Conservation (phyloP, 2,797 vertebrate species). For the Petrocephalus sullivani region DNA sequence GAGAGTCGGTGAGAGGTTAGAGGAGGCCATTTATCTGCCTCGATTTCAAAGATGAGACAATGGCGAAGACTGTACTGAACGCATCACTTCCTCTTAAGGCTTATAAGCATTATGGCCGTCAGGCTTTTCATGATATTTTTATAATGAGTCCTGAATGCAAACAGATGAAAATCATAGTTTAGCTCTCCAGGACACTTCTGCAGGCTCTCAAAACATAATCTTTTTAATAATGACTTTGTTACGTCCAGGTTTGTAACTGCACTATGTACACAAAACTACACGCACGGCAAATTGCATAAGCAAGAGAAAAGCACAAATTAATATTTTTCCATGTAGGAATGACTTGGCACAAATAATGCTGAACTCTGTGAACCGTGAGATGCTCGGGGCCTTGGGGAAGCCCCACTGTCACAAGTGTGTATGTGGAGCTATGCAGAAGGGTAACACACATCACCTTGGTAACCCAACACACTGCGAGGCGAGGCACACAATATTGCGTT, state of each 20-base stretch:
- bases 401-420: not conserved
- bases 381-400: not conserved
- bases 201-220: not conserved
- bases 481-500: not conserved
- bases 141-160: not conserved
- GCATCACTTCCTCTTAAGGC: not conserved
- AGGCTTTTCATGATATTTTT: not conserved
- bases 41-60: not conserved
- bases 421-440: not conserved
- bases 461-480: not conserved
- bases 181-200: not conserved
- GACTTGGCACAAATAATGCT: not conserved
- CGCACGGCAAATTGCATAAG: not conserved
- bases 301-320: not conserved
- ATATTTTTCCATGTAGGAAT: not conserved
- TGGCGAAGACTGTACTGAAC: not conserved
- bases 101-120: not conserved
- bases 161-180: not conserved
- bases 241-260: slow-evolving; percentile 7
- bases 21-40: not conserved
- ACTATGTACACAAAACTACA: not conserved
- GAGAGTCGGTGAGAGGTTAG: not conserved
- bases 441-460: not conserved
- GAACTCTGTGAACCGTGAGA: not conserved
- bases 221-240: not conserved